A percentile compares a stretch with the other conserved stretches of the same genome.
phyloP scores from a whole-genome alignment of 2,888 invertebrate species.

The Ecliptopera silaceata region DNA sequence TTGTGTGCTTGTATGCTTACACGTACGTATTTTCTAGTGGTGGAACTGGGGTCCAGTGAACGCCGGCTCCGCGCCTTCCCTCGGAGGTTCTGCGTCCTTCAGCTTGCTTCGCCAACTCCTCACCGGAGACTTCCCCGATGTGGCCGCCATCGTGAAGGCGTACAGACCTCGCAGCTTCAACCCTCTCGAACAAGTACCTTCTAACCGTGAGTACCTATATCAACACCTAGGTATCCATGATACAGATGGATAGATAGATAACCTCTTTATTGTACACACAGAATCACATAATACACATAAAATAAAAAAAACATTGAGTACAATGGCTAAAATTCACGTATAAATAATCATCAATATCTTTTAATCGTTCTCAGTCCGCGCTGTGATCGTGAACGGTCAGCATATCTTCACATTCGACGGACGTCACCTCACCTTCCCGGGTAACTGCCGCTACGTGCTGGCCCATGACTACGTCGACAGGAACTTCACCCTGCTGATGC shows the following conservation, averaged over 20 bases:
- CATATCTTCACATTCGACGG: constrained; percentile 96
- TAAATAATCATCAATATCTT: no score
- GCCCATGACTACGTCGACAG: constrained; percentile 92
- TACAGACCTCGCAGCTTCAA: constrained; percentile 81
- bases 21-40: constrained; percentile 32
- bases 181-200: constrained; percentile 84
- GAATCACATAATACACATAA: no score
- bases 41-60: constrained; percentile 46
- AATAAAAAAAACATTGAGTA: no score
- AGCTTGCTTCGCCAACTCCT: constrained; percentile 84
- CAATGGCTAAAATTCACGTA: no score
- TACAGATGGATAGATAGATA: no score
- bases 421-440: constrained; percentile 90
- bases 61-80: constrained; percentile 70
- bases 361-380: constrained; percentile 79
- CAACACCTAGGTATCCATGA: no score
- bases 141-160: constrained; percentile 78
- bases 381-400: constrained; percentile 89
- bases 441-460: constrained; percentile 92
- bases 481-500: constrained; percentile 92
- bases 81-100: constrained; percentile 82
- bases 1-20: background rate
- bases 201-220: constrained; percentile 77
- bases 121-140: constrained; percentile 83
- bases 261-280: no score